Conservation (phyloP, 2,888 invertebrate species). For the Campoletis raptor region DNA sequence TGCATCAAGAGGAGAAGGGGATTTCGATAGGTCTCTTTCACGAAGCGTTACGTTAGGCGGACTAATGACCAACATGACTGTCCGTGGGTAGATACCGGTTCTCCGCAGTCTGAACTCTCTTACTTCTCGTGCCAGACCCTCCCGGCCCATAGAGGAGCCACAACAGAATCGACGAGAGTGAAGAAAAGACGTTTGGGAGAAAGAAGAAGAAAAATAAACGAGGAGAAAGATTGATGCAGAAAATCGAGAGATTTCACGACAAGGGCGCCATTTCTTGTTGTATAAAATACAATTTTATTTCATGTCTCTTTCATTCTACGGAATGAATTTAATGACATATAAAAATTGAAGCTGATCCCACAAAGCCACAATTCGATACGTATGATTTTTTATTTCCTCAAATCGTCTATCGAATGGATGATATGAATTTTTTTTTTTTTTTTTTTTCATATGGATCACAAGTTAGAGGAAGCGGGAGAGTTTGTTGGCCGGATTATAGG, state of each 20-base stretch:
- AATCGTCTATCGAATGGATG: neutral
- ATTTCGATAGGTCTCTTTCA: slow-evolving; percentile 70
- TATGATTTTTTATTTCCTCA: neutral
- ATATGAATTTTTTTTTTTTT: neutral
- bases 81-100: slow-evolving; percentile 82
- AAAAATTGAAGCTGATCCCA: neutral
- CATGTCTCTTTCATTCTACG: no score
- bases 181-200: slow-evolving; percentile 20
- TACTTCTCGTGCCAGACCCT: slow-evolving; percentile 44
- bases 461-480: slow-evolving; percentile 38
- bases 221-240: slow-evolving; percentile 57
- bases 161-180: slow-evolving; percentile 20
- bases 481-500: slow-evolving; percentile 64
- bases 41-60: slow-evolving; percentile 81
- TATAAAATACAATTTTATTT: slow-evolving; percentile 33
- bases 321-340: neutral
- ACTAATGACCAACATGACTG: slow-evolving; percentile 83
- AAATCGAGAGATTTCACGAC: slow-evolving; percentile 60
- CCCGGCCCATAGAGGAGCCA: slow-evolving; percentile 32
- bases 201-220: slow-evolving; percentile 39
- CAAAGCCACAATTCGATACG: neutral
- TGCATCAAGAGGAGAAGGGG: slow-evolving; percentile 36
- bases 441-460: neutral
- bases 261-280: slow-evolving; percentile 76
- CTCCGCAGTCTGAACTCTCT: slow-evolving; percentile 66